Base-by-base conservation (phyloP, 2,888 invertebrate genomes). In the Nebria brevicollis region DNA sequence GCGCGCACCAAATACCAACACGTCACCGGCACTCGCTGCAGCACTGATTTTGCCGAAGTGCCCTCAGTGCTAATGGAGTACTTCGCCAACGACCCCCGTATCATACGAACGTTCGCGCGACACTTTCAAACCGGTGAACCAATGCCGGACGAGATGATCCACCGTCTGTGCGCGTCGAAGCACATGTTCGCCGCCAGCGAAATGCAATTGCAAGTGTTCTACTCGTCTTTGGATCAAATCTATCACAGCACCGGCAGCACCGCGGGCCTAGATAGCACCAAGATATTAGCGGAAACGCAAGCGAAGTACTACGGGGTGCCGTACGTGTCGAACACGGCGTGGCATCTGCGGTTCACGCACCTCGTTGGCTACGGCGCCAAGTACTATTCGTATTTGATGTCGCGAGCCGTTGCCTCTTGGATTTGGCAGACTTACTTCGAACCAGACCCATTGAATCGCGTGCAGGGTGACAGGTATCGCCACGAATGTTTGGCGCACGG, bases 11-110 rank as follows among this genome's bases (percentile, higher is more conserved):
- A 93, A 82, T 97, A 98, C 83, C 99, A 99, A 89, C 99, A 99
- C 90, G 97, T 99, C 72, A 95, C 98, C 3, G 98, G 99, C 82
- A 99, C 99, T 0, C 92, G 99, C 81, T 99, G 98, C 88, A 94
- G 97, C 84, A 98, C 99, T 4, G 99, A 99, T 91, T 96, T 99
- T 87, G 99, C 99, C 1, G 99, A 99, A 92, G 96, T 99, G 68
- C 99, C 99, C 7, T 98, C 98, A n/a, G 95, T 98, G 82, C 91
- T 99, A 20, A 98, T 99, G 98, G 99, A 99, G 90, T 97, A 97
- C 89, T 99, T 99, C 91, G 96, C 97, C 10, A 93, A 94, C 78
- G 97, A 98, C 90, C 94, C 95, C 0, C 91, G 96, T 84, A 95
- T 98, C 7, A 89, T 98, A 4, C 92, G 93, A 73, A 92, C 93